Base-by-base conservation (phyloP, 2,888 invertebrate genomes). In the Linnaemya tessellans region DNA sequence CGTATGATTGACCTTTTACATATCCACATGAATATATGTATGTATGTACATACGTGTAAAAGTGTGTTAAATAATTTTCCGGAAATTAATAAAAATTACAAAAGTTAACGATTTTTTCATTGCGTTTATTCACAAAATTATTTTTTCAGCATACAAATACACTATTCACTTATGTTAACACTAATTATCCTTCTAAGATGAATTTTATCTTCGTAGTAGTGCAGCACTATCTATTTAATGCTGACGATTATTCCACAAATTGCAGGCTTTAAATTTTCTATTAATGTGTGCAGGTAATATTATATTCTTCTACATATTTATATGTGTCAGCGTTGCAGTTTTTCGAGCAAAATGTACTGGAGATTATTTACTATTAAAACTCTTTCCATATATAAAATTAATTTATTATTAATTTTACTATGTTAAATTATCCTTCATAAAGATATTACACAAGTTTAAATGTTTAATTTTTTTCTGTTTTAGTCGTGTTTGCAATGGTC, bases 401-500 rank as follows among this genome's bases (percentile, higher is more conserved):
- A 9, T 9, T 7, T 58, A 8, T 58, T 20, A 46, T 62, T 35
- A 25, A 18, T 43, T 58, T 43, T 3, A 43, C 20, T 35, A 9
- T 58, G 11, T 15, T 15, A 25, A 41, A n/a, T 62, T 43, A 18
- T 35, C 20, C 22, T 20, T 11, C 8, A 7, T 60, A 46, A 67
- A 56, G 22, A 49, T 20, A 38, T 35, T 5, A 43, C 43, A 13
- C 22, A 25, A n/a, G 30, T 54, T 65, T 25, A 3, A 49, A 22
- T n/a, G 54, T 43, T 46, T 60, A 0, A 20, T 22, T 62, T 65
- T 15, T 43, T 81, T 64, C 54, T 56, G 64, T 82, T 75, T 77
- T 82, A 41, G 18, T 82, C 74, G 74, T 62, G 30, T 68, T 81
- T 68, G 10, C 22, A 68, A 62, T 64, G 64, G 35, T 56, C 71